Conservation (phyloP, 2,797 vertebrate species). For the Varecia variegata region DNA sequence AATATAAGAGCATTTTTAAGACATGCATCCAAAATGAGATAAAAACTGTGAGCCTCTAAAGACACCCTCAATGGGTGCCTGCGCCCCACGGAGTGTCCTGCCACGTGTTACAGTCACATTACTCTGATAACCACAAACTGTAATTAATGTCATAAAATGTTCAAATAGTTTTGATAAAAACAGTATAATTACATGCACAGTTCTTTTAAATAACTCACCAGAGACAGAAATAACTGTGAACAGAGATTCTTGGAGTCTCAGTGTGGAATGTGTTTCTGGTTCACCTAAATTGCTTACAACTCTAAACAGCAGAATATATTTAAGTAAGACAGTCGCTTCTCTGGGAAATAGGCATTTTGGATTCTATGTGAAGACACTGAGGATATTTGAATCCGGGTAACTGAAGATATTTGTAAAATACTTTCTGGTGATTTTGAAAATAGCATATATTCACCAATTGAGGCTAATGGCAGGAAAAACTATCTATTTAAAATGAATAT, state of each 20-base stretch:
- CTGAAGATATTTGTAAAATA: not conserved
- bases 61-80: accelerated
- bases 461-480: not conserved
- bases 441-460: not conserved
- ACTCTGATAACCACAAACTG: not conserved
- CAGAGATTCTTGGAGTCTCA: not conserved
- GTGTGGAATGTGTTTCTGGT: not conserved
- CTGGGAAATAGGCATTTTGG: not conserved
- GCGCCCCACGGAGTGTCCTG: accelerated
- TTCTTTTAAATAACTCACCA: not conserved
- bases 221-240: not conserved
- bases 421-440: not conserved
- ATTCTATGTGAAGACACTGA: not conserved
- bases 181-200: not conserved
- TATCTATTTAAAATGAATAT: no score
- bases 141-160: not conserved
- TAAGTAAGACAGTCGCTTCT: not conserved
- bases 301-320: not conserved
- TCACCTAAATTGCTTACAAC: not conserved
- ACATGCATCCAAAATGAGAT: not conserved
- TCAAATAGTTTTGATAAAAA: slow-evolving; percentile 2
- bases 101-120: not conserved
- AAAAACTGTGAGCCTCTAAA: not conserved
- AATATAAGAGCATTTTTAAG: not conserved
- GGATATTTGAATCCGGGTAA: not conserved